Base-by-base conservation (phyloP, 35 echinoderm and acorn worm genomes). In the Diadema setosum region DNA sequence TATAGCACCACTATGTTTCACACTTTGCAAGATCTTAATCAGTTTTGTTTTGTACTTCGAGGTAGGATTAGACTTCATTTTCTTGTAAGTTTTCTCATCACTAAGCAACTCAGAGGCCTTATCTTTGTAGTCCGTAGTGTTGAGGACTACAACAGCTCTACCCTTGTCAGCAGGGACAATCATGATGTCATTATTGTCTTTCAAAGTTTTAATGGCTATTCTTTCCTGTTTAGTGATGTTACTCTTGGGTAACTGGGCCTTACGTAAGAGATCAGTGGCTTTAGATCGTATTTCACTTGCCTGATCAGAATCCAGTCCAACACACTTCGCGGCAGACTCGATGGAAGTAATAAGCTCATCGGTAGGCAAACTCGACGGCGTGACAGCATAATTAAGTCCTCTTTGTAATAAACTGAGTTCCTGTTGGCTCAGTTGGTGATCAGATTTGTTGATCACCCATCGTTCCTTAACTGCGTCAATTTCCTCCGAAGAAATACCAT, bases 121-220 rank as follows among this genome's bases (percentile, higher is more conserved):
- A 15, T 69, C 59, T 43, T 65, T 69, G 40, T 65, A 86, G 29
- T 31, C 56, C 4, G 1, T 30, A 8, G 59, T 65, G 29, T 86
- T 65, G 2, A 86, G 32, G 12, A 86, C 21, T 12, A 86, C 84
- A 65, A 61, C 70, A 3, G 84, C 56, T 65, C 84, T 86, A 11
- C 84, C 84, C 32, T 86, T 86, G 37, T 86, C 84, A 40, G 84
- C 84, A 41, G 84, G 84, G 18, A 65, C 58, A 27, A 86, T 69
- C 18, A 34, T 69, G n/a, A 86, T 86, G 56, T 2, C 31, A 56
- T 42, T 39, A 69, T 86, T 61, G 2, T 15, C 26, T 65, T 69
- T 60, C 12, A 86, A 39, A 24, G 33, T 43, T 7, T 32, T 17
- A 8, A 86, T 25, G 21, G 84, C 84, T 14, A 36, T 37, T 44